Evolutionary conservation across 1,140 invertebrate species (phyloP).

Genomic region (Adoxophyes honmai): DNA sequence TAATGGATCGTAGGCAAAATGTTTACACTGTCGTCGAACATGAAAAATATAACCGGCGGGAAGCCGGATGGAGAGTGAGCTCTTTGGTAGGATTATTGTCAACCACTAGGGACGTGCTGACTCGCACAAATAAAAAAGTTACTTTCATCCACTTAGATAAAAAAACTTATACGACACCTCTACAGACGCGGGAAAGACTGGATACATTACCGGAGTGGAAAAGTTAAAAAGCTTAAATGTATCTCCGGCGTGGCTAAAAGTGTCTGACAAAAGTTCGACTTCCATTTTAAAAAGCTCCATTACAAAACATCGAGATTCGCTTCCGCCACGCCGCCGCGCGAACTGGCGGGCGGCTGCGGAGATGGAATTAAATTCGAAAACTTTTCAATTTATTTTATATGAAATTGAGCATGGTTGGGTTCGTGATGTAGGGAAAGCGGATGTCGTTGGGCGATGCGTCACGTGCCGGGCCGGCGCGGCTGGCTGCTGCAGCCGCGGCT

Average conservation of each 20-base stretch:
- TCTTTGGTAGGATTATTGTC: slow-evolving; percentile 52
- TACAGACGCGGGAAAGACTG: slow-evolving; percentile 57
- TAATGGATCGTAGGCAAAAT: slow-evolving; percentile 70
- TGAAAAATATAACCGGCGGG: slow-evolving; percentile 40
- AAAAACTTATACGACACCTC: slow-evolving; percentile 64
- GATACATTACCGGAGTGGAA: slow-evolving; percentile 76
- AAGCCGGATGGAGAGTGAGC: slow-evolving; percentile 39
- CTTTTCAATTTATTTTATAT: slow-evolving; percentile 62
- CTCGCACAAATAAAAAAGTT: slow-evolving; percentile 58
- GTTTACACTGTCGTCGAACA: slow-evolving; percentile 54
- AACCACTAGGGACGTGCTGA: slow-evolving; percentile 39
- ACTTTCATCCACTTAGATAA: slow-evolving; percentile 54
- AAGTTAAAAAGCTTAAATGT: slow-evolving; percentile 78
- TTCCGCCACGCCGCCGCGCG: slow-evolving; percentile 58
- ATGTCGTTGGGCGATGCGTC: neutral
- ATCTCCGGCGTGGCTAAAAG: slow-evolving; percentile 74
- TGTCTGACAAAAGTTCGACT: slow-evolving; percentile 77
- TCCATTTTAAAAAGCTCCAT: slow-evolving; percentile 77
- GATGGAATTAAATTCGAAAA: slow-evolving; percentile 61
- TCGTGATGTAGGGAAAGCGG: slow-evolving; percentile 24
- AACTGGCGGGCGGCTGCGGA: slow-evolving; percentile 45
- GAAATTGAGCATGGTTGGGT: slow-evolving; percentile 37
- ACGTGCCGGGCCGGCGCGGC: neutral
- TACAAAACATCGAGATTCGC: slow-evolving; percentile 76
- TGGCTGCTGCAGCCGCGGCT: slow-evolving; percentile 19